Evolutionary conservation across 2,113 vertebrate genomes (phyloP), one percentile per base, ranked within the genome.

Genomic region (Indicator maculatus): DNA sequence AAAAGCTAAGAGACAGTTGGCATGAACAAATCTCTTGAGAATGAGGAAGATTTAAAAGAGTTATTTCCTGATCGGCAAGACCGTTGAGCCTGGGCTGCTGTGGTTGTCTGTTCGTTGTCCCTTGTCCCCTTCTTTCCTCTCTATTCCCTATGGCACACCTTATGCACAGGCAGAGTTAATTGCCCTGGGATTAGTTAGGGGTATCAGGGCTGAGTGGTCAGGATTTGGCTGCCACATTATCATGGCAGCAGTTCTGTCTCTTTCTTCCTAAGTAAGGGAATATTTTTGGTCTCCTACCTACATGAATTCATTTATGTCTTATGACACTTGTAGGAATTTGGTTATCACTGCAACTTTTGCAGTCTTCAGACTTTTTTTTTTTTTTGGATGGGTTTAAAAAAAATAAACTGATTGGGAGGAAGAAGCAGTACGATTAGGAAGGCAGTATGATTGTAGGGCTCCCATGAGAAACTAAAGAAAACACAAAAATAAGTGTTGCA

Each of bases 81-180:
- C 19, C 65, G 61, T 12, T 66, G 70, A 11, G 16, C 50, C 12
- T 14, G 61, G 58, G 38, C 38, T 64, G 31, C 56, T 39, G 30
- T 39, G 36, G 7, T 3, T 52, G 38, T 3, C 8, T 30, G 47
- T 19, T 47, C 59, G 19, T 41, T 65, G 16, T 36, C 8, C 23
- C 20, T 20, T 8, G 27, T 13, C 12, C 47, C 7, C 33, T 27
- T 66, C n/a, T 56, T 24, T 69, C 6, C 21, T 12, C 27, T 12
- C 6, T 19, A 0, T 31, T 58, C 5, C n/a, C 60, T 1, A 4
- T 12, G 45, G 8, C 21, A 12, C 11, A 3, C 21, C 6, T 0
- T 7, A 3, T 2, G 47, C 30, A 5, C 31, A 12, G 63, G 26
- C 16, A 28, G 39, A 21, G 33, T 12, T 31, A 2, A 6, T 26